Evolutionary conservation across 1,140 invertebrate species (phyloP).

Genomic region (Coptotermes formosanus): DNA sequence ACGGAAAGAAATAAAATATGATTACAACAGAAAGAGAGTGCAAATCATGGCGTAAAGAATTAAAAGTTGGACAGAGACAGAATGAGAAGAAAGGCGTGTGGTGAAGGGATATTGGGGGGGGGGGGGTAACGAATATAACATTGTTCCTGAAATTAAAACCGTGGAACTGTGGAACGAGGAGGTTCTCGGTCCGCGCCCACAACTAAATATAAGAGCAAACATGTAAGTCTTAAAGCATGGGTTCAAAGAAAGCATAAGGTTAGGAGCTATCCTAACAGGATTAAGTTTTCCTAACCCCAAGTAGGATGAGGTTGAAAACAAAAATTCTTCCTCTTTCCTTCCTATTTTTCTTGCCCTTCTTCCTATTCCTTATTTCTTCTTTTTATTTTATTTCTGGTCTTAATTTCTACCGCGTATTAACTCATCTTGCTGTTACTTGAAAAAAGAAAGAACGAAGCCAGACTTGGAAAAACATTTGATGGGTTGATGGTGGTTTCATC

Average conservation of each 20-base stretch:
- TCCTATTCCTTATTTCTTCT: neutral
- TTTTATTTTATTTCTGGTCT: constrained; percentile 2
- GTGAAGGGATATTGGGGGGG: neutral
- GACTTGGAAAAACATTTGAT: neutral
- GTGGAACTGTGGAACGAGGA: neutral
- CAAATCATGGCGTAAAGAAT: neutral
- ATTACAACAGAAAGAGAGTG: neutral
- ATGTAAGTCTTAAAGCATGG: neutral
- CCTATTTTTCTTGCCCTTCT: neutral
- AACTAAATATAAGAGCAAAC: neutral
- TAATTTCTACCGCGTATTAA: constrained; percentile 23
- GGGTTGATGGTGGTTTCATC: no score
- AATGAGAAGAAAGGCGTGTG: neutral
- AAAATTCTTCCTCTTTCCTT: neutral
- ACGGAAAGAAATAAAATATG: neutral
- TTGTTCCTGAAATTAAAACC: neutral
- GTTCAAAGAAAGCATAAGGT: neutral
- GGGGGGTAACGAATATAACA: neutral
- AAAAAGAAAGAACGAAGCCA: neutral
- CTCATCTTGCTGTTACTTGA: neutral
- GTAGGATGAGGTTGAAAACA: constrained; percentile 13
- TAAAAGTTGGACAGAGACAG: neutral
- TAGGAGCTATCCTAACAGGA: neutral
- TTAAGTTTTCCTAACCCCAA: neutral
- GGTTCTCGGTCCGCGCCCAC: neutral